A percentile compares a stretch with the other conserved stretches of the same genome.
phyloP scores from a whole-genome alignment of 2,113 vertebrate genomes.

The Phyllostomus discolor region DNA sequence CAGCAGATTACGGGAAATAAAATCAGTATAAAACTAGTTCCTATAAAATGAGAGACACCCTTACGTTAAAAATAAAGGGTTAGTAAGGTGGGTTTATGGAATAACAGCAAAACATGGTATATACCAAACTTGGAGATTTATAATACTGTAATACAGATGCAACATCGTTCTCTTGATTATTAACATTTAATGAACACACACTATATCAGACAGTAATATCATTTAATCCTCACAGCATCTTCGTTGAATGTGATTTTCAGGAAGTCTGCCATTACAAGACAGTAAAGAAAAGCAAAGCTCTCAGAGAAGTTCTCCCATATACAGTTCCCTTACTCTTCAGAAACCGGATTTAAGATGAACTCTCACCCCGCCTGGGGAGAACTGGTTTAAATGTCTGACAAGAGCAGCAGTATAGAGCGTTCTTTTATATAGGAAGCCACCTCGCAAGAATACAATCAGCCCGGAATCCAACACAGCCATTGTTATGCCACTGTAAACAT shows the following conservation, averaged over 20 bases:
- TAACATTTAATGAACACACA: neutral
- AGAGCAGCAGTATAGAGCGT: neutral
- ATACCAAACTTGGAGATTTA: neutral
- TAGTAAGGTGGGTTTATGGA: neutral
- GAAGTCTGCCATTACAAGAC: neutral
- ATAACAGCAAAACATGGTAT: neutral
- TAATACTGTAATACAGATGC: neutral
- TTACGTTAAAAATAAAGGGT: neutral
- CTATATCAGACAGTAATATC: neutral
- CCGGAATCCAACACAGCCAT: neutral
- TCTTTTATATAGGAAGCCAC: neutral
- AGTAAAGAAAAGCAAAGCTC: neutral
- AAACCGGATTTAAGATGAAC: neutral
- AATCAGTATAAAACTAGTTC: neutral
- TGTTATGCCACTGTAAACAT: neutral
- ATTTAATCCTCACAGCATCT: neutral
- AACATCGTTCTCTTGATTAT: neutral
- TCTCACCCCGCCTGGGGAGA: neutral
- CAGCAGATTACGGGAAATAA: neutral
- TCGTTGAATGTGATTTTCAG: neutral
- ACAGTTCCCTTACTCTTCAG: neutral
- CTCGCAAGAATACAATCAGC: neutral
- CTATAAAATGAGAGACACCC: neutral
- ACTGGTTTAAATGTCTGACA: neutral
- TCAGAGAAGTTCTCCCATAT: neutral